These are phyloP conservation scores for Eulemur mongoz DNA, from an alignment of 2,797 vertebrate species.

Conservation along the genomic window DNA sequence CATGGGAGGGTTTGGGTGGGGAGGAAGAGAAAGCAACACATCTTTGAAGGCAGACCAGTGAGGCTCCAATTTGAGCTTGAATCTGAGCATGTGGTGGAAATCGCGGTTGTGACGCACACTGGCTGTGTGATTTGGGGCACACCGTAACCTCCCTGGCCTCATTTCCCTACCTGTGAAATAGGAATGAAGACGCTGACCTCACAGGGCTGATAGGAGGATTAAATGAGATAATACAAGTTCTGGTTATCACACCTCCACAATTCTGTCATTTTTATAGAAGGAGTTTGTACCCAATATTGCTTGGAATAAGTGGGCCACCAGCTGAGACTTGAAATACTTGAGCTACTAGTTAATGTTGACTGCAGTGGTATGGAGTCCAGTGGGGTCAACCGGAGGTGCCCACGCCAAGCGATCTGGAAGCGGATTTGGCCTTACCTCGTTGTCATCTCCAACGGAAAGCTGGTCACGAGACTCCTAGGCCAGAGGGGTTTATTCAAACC, in stretches of 20 bases:
- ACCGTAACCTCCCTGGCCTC: not conserved
- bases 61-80: not conserved
- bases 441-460: not conserved
- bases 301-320: not conserved
- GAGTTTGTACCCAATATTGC: not conserved
- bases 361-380: not conserved
- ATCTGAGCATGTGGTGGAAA: not conserved
- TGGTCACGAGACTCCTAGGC: not conserved
- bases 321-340: conserved; percentile 6
- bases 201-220: not conserved
- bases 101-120: not conserved
- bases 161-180: not conserved
- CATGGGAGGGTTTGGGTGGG: rapidly evolving
- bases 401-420: not conserved
- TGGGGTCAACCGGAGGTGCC: not conserved
- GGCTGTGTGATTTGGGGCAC: not conserved
- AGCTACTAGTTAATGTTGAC: not conserved
- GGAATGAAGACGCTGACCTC: not conserved
- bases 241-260: not conserved
- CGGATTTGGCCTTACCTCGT: not conserved
- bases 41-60: not conserved
- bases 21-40: not conserved
- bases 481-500: conserved; percentile 17
- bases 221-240: not conserved
- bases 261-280: not conserved